Base-by-base conservation (phyloP, 2,113 vertebrate genomes). In the Ranitomeya variabilis region DNA sequence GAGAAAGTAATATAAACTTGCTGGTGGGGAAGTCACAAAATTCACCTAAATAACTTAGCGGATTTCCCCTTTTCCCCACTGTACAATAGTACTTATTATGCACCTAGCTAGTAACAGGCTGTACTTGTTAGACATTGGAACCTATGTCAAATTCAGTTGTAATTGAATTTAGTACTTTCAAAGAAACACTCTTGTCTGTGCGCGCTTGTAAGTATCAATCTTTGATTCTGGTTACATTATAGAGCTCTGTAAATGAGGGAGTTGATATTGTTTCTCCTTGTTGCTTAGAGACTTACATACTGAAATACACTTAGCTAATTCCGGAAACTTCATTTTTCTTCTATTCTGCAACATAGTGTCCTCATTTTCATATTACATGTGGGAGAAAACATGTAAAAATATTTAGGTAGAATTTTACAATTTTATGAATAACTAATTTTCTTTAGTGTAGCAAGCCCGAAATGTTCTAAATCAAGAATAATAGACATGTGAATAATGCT, bases 91-190 rank as follows among this genome's bases (percentile, higher is more conserved):
- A 89, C 71, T 92, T 87, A 92, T 94, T 94, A 92, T 93, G 89
- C 91, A 52, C 85, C 1, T 14, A 90, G 85, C 91, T 91, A 92
- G 90, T 94, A 93, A 94, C 94, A 93, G 89, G 85, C 91, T 93
- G 92, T 93, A 92, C 94, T 94, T 95, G 93, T 93, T 93, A 91
- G 92, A 92, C 94, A 94, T 94, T 93, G 93, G 93, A 92, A 90
- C 83, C 90, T 90, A 90, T 92, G 86, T 80, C 57, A 87, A 92
- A 93, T 92, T 95, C 91, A 92, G 89, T 89, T 93, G 19, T 94
- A 93, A 94, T 94, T 92, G 92, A 93, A 93, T 93, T 93, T 95
- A 83, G 80, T 80, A 89, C 90, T 87, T 94, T 94, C 92, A 93
- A 93, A 94, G 92, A 90, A 88, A 26, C 90, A 93, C 60, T 90